A percentile compares a stretch with the other conserved stretches of the same genome.
phyloP scores from a whole-genome alignment of 2,113 vertebrate genomes.

The Ifrita kowaldi region DNA sequence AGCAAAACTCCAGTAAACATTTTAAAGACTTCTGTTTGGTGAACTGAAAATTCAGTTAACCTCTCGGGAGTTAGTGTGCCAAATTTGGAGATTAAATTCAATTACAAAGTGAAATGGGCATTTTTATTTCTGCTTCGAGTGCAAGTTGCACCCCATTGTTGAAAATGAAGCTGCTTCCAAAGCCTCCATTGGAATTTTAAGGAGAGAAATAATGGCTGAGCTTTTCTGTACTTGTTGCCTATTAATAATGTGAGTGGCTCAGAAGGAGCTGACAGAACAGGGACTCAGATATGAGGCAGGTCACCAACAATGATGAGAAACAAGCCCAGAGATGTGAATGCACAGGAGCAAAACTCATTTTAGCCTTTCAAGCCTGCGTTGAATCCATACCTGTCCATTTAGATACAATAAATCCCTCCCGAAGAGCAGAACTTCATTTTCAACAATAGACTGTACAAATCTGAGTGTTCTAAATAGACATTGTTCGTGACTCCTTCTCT shows the following conservation, averaged over 20 bases:
- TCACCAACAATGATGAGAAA: neutral
- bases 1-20: neutral
- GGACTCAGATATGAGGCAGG: neutral
- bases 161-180: neutral
- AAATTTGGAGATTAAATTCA: neutral
- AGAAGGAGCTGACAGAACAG: neutral
- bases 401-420: neutral
- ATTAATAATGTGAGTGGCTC: neutral
- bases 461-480: neutral
- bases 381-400: neutral
- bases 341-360: neutral
- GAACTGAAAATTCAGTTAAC: neutral
- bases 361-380: neutral
- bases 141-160: neutral
- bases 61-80: neutral
- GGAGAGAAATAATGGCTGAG: neutral
- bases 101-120: neutral
- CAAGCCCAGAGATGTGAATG: neutral
- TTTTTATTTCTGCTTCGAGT: neutral
- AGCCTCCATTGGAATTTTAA: neutral
- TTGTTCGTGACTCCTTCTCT: neutral
- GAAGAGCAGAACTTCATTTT: neutral
- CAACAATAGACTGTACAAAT: neutral
- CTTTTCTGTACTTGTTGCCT: neutral
- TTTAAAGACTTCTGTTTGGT: neutral